Evolutionary conservation across 2,888 invertebrate species (phyloP), one percentile per base, ranked within the genome.

Genomic region (Metellina segmentata): DNA sequence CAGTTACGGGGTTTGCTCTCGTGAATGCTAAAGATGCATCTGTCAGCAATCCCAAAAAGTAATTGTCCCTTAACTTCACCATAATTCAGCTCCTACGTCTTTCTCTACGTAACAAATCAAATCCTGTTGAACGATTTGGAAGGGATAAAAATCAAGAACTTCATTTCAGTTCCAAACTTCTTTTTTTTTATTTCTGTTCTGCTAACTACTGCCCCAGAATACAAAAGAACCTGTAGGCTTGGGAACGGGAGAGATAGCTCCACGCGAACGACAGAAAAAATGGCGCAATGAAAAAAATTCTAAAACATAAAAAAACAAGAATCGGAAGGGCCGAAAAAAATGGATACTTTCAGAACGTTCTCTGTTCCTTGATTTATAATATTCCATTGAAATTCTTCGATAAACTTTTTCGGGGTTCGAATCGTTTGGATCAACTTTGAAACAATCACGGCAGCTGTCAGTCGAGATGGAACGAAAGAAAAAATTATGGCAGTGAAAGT

Each of bases 381-480:
- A 85, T 85, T 77, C 85, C 77, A 77, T 77, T 77, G 61, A 51
- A 77, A 77, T 77, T 16, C 69, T 83, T 83, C 74, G 83, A 19
- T 69, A 53, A 69, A 69, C 49, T 53, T 51, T 85, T 85, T 49
- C 16, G 7, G n/a, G 53, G 77, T 61, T 77, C 77, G 61, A 77
- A 85, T 77, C 69, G 69, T 61, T 83, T n/a, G n/a, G 34, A 20
- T 11, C 92, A 83, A 51, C 74, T 8, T 11, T 13, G n/a, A 91
- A 34, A 85, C 93, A 70, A 53, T 89, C 70, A 85, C 91, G 9
- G 74, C 92, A 52, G 77, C 91, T 53, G 93, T 75, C 85, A 85
- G 48, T 53, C 61, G 75, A 75, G 11, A 48, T 16, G n/a, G 11
- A 61, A 48, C 74, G 77, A 53, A 83, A 53, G n/a, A 72, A 13